Base-by-base conservation (phyloP, 2,888 invertebrate species). In the Pseudeuparius sepicola region DNA sequence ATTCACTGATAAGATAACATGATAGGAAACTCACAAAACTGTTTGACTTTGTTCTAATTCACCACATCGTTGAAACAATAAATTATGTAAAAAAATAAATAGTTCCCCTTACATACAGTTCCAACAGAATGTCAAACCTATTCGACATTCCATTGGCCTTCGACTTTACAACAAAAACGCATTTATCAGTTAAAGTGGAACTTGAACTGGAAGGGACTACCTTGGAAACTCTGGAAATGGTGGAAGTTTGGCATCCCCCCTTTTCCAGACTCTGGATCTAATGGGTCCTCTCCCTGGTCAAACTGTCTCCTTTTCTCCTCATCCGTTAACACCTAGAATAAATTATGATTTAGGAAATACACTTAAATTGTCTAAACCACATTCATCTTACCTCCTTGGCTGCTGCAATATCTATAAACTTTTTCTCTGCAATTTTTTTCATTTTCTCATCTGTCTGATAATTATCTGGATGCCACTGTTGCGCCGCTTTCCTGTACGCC, bases 391-490 rank as follows among this genome's bases (percentile, higher is more conserved):
- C 94, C 71, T 98, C 98, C 65, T 99, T 99, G 34, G 98, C 98
- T 24, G 96, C 90, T 2, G 97, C 98, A 53, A 98, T 84, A 61
- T 98, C 97, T 43, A 98, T 94, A 60, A 98, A 98, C 66, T 85
- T 93, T 64, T 93, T 93, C 64, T 98, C 88, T 0, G 98, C 98
- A 31, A 79, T 68, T 57, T 92, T 87, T 67, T 96, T 96, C 59
- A 90, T 89, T 42, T 86, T 84, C 7, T 78, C 83, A 31, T 73
- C 71, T 31, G 71, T 73, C 33, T 72, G 73, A 63, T 80, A 96
- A 65, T 86, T 92, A 65, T 98, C 98, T 0, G 98, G 98, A 67
- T 98, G 98, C 96, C 97, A 99, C 62, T 94, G 86, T 64, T 92
- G 90, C 9, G 98, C 98, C 32, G 89, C 77, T 67, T 90, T 92